Base-by-base conservation (phyloP, 2,888 invertebrate species). In the Chymomyza amoena region DNA sequence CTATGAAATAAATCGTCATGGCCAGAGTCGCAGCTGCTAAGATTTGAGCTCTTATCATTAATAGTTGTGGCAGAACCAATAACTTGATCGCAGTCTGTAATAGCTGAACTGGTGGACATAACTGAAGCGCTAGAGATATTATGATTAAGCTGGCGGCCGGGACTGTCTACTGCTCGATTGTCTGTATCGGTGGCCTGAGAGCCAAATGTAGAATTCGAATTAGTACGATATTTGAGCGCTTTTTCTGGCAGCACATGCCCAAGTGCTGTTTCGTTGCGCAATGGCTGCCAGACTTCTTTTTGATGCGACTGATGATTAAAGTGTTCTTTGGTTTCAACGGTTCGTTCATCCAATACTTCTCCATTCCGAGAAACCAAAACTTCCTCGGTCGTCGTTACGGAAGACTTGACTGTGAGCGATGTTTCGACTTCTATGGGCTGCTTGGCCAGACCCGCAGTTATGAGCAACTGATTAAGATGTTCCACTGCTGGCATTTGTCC, bases 401-500 rank as follows among this genome's bases (percentile, higher is more conserved):
- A 94, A 20, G 95, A 94, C 87, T 95, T 95, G 3, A 95, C 95
- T 81, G 94, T 95, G 76, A 95, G 90, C 63, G 94, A 94, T 54
- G 95, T 95, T 90, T 95, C 95, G 79, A 95, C 91, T 77, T 95
- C 94, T 2, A 95, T 95, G 18, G 95, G 95, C 56, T 95, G 94
- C 84, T 94, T 93, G 69, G 94, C 90, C 69, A 94, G 93, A 16
- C 95, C 95, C 64, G 95, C 94, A 79, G 94, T 93, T 80, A 94
- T 94, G 66, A 95, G 92, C 69, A 95, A 92, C 85, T 94, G 94
- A 90, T 95, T 95, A 65, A 95, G 92, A 61, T 95, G 92, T 90
- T 95, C 95, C 89, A 95, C 95, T 18, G 95, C 94, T 45, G 95
- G 95, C 83, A 95, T 94, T 85, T 95, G 94, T 15, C 95, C 95